Evolutionary conservation across 1,140 invertebrate species (phyloP).

Genomic region (Acromyrmex echinatior): DNA sequence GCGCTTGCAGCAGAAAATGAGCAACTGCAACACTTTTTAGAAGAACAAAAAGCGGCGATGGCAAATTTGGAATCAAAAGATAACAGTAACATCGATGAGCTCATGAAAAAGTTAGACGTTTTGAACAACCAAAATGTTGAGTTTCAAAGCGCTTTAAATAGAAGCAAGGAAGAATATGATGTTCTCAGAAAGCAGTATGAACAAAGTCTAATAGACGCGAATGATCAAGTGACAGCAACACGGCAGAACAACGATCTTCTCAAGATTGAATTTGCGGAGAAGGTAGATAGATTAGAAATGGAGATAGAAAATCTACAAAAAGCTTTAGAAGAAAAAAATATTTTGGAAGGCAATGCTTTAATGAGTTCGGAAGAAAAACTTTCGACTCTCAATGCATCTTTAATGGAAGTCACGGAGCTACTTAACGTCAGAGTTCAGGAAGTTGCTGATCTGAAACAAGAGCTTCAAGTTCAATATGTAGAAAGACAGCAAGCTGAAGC

Average conservation of each 20-base stretch:
- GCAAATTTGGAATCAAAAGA: constrained; percentile 76
- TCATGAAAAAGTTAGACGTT: constrained; percentile 72
- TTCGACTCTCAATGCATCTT: constrained; percentile 58
- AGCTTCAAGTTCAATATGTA: constrained; percentile 85
- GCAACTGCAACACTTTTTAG: constrained; percentile 90
- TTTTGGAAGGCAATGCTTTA: constrained; percentile 77
- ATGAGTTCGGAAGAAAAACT: constrained; percentile 61
- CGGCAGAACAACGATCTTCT: constrained; percentile 75
- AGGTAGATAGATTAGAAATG: constrained; percentile 37
- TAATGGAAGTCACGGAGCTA: constrained; percentile 79
- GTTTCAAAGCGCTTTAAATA: constrained; percentile 72
- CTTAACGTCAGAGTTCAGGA: constrained; percentile 82
- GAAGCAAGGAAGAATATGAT: constrained; percentile 78
- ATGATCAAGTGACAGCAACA: constrained; percentile 78
- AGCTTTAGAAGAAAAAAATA: constrained; percentile 80
- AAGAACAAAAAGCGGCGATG: constrained; percentile 86
- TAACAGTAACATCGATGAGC: constrained; percentile 66
- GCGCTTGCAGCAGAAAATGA: constrained; percentile 91
- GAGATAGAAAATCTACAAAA: constrained; percentile 81
- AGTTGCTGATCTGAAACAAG: constrained; percentile 81
- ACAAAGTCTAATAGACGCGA: constrained; percentile 78
- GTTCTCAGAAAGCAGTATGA: constrained; percentile 78
- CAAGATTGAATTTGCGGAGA: constrained; percentile 73
- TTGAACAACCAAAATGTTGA: constrained; percentile 72
- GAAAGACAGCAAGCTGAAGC: constrained; percentile 73